These are phyloP conservation scores for Artibeus jamaicensis DNA, from an alignment of 2,797 vertebrate genomes.

Conservation along the genomic window DNA sequence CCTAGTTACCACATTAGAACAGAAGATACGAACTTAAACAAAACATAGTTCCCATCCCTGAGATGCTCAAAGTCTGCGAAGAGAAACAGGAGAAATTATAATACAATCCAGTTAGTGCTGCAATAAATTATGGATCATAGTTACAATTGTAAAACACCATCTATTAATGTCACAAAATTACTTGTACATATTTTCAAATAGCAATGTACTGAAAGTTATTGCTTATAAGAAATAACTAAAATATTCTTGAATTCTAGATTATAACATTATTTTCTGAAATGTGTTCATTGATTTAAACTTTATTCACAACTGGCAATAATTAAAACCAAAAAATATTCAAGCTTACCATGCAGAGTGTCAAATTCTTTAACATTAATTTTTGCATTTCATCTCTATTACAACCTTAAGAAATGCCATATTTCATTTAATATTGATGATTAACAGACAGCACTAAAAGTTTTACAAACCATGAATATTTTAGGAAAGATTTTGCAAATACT, in stretches of 20 bases:
- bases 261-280: not conserved
- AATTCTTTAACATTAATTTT: not conserved
- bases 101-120: not conserved
- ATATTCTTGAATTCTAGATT: not conserved
- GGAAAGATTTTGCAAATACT: not conserved
- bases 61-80: not conserved
- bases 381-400: not conserved
- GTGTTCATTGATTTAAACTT: not conserved
- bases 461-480: not conserved
- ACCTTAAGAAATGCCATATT: not conserved
- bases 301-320: not conserved
- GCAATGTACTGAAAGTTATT: not conserved
- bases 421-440: not conserved
- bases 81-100: not conserved
- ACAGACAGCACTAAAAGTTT: not conserved
- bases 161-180: not conserved
- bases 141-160: not conserved
- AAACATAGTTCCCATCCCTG: constrained; percentile 14
- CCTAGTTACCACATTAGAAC: not conserved
- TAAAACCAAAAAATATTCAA: not conserved
- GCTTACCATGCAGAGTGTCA: not conserved
- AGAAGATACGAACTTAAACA: not conserved
- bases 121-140: not conserved
- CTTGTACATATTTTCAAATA: not conserved
- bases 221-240: not conserved